These are phyloP conservation scores for Eulacestoma nigropectus DNA, from an alignment of 2,113 vertebrate species.

Conservation along the genomic window DNA sequence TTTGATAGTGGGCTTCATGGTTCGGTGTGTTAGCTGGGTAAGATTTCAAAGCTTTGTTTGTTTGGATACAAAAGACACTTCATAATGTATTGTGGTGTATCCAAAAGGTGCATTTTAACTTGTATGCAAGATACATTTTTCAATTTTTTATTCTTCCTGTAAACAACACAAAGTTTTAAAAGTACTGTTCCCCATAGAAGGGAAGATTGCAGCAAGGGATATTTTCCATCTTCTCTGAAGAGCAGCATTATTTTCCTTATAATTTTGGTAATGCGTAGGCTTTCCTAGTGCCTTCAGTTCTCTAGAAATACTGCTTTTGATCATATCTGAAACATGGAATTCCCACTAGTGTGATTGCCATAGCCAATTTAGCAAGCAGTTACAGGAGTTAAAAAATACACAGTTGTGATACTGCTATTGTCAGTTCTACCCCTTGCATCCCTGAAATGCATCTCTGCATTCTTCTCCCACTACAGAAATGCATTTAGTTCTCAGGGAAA, in stretches of 20 bases:
- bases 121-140: neutral
- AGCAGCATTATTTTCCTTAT: neutral
- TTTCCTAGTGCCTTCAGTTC: neutral
- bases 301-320: neutral
- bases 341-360: neutral
- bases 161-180: neutral
- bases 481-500: neutral
- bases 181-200: neutral
- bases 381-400: neutral
- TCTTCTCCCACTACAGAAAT: constrained; percentile 25
- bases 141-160: neutral
- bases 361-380: neutral
- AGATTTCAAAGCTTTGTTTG: neutral
- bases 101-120: neutral
- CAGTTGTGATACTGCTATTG: neutral
- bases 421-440: neutral
- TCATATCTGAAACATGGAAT: neutral
- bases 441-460: neutral
- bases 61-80: neutral
- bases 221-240: neutral
- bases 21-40: neutral
- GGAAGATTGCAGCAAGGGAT: neutral
- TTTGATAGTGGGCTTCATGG: fast-evolving
- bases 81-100: neutral
- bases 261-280: neutral